A percentile compares a stretch with the other conserved stretches of the same genome.
These are phyloP conservation scores for Brachycybe producta DNA, from an alignment of 2,888 invertebrate species.

Conservation along the genomic window DNA sequence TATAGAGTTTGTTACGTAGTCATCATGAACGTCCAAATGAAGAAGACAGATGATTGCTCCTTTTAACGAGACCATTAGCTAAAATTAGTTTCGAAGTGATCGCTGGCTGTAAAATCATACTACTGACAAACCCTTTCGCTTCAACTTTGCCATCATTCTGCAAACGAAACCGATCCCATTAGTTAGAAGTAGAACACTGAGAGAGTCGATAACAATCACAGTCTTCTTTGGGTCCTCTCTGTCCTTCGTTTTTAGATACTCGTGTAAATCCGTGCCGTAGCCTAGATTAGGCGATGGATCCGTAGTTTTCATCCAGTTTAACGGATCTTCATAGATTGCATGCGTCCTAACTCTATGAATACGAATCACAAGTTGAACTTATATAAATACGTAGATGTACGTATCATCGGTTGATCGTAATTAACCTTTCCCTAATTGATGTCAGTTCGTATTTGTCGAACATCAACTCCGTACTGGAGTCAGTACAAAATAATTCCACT, in stretches of 20 bases:
- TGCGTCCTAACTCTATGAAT: no score
- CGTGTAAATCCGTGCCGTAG: constrained; percentile 4
- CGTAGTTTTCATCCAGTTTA: no score
- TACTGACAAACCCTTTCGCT: no score
- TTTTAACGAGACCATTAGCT: no score
- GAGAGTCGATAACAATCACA: constrained; percentile 7
- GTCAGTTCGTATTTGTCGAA: not conserved
- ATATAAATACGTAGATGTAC: not conserved
- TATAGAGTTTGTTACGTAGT: no score
- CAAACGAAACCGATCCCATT: constrained; percentile 4
- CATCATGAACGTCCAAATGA: no score
- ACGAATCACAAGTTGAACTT: constrained; percentile 5
- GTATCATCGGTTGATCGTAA: no score
- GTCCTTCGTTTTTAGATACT: constrained; percentile 1
- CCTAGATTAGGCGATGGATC: not conserved
- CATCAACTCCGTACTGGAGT: constrained; percentile 5
- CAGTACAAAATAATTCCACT: constrained; percentile 7
- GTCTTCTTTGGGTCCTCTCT: no score
- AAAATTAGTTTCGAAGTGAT: no score
- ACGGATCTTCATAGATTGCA: constrained; percentile 7
- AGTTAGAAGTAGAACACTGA: constrained; percentile 3
- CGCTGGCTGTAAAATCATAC: no score
- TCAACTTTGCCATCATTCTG: constrained; percentile 4
- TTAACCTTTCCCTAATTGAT: no score
- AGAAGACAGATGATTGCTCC: no score